These are phyloP conservation scores for Drosophila stalkeri DNA, from an alignment of 2,888 invertebrate genomes.

Conservation along the genomic window DNA sequence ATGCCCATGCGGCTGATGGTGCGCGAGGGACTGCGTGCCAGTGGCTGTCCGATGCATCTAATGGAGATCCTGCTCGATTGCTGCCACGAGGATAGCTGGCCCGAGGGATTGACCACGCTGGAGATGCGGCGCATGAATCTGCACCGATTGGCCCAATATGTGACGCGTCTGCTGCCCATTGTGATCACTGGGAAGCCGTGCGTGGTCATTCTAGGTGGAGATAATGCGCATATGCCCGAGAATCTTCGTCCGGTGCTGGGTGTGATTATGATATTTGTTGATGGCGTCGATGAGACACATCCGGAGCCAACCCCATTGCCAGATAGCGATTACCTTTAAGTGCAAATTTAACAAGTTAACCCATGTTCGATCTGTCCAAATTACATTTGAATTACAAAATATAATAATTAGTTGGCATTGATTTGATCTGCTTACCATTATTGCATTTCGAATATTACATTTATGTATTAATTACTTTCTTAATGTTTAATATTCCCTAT, in stretches of 20 bases:
- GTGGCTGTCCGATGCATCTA: slow-evolving; percentile 58
- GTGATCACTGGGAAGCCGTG: slow-evolving; percentile 46
- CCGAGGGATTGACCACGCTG: slow-evolving; percentile 50
- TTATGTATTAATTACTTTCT: no score
- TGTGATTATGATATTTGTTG: slow-evolving; percentile 57
- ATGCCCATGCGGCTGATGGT: slow-evolving; percentile 48
- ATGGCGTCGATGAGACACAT: slow-evolving; percentile 57
- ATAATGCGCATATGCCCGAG: slow-evolving; percentile 63
- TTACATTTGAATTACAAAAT: slow-evolving; percentile 4
- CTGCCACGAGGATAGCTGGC: slow-evolving; percentile 65
- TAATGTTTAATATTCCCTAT: no score
- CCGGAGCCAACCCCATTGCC: slow-evolving; percentile 30
- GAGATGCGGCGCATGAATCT: slow-evolving; percentile 57
- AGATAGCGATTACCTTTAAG: slow-evolving; percentile 39
- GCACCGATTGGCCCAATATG: slow-evolving; percentile 42
- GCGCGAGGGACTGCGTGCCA: slow-evolving; percentile 41
- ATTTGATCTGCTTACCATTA: no score
- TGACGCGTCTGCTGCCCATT: slow-evolving; percentile 48
- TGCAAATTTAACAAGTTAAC: slow-evolving; percentile 6
- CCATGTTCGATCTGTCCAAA: slow-evolving; percentile 31
- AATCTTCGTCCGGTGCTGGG: slow-evolving; percentile 55
- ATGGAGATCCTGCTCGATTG: slow-evolving; percentile 49
- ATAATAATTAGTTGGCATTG: neutral
- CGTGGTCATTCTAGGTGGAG: slow-evolving; percentile 49
- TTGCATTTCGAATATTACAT: no score